Percentiles rank a stretch among this genome's conserved stretches.
These are phyloP conservation scores for Pediacus dermestoides DNA, from an alignment of 2,888 invertebrate genomes.

Conservation along the genomic window DNA sequence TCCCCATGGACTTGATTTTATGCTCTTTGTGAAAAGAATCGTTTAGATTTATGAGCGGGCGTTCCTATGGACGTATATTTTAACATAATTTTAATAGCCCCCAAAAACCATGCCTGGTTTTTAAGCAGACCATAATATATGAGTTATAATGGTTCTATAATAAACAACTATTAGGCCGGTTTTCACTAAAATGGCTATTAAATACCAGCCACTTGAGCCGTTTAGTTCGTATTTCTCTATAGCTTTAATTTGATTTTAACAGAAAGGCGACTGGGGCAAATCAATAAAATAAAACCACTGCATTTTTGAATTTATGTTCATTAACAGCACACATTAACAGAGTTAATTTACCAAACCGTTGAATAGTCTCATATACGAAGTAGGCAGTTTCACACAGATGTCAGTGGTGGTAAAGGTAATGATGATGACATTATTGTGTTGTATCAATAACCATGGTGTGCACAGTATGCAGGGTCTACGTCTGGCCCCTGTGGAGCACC, in stretches of 20 bases:
- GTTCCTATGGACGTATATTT: slow-evolving; percentile 41
- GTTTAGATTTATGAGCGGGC: slow-evolving; percentile 40
- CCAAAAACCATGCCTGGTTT: slow-evolving; percentile 35
- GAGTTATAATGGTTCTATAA: slow-evolving; percentile 45
- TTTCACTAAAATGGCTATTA: slow-evolving; percentile 41
- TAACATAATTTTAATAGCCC: slow-evolving; percentile 43
- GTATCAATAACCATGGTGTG: no score
- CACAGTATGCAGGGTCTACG: slow-evolving; percentile 12
- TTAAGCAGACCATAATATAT: slow-evolving; percentile 43
- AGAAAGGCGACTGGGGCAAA: no score
- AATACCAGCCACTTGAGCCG: slow-evolving; percentile 19
- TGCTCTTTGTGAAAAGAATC: no score
- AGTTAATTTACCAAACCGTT: not conserved
- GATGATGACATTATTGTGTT: slow-evolving; percentile 10
- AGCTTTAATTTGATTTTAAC: no score
- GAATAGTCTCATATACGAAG: not conserved
- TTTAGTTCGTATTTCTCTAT: no score
- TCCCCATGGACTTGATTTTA: slow-evolving; percentile 8
- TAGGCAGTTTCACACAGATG: slow-evolving; percentile 6
- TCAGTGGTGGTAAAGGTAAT: slow-evolving; percentile 4
- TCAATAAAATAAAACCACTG: no score
- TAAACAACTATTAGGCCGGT: slow-evolving; percentile 43
- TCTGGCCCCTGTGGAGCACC: slow-evolving; percentile 13
- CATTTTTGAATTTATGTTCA: no score
- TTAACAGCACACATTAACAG: no score